Percentiles rank a stretch among this genome's conserved stretches.
These are phyloP conservation scores for Lineus longissimus DNA, from an alignment of 1,140 invertebrate species.

Conservation along the genomic window DNA sequence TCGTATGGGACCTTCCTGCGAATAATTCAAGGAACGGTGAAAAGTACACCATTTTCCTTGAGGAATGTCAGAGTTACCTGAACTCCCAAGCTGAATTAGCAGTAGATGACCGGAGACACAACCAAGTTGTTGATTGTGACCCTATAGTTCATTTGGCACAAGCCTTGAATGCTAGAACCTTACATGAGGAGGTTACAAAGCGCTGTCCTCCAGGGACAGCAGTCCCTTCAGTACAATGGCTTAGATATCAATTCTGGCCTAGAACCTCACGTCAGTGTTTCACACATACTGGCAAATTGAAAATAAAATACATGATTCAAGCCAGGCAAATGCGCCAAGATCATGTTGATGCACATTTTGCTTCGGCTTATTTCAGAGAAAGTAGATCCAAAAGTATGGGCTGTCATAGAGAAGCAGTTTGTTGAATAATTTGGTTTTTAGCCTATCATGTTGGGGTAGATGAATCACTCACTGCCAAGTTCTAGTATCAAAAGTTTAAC, in stretches of 20 bases:
- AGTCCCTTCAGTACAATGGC: slow-evolving; percentile 6
- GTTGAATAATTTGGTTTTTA: no score
- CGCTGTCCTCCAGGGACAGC: slow-evolving; percentile 11
- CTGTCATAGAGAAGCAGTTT: no score
- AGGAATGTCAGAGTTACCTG: background rate
- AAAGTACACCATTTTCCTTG: background rate
- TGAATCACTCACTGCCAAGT: no score
- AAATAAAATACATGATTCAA: slow-evolving; percentile 25
- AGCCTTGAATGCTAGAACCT: slow-evolving; percentile 13
- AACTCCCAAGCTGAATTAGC: slow-evolving; percentile 12
- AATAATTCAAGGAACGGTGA: background rate
- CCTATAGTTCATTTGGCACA: slow-evolving; percentile 11
- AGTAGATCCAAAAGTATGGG: slow-evolving; percentile 19
- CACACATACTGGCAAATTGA: slow-evolving; percentile 19
- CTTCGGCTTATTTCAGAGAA: slow-evolving; percentile 19
- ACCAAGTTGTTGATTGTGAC: background rate
- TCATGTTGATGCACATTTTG: slow-evolving; percentile 26
- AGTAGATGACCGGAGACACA: slow-evolving; percentile 21
- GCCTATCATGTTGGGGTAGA: no score
- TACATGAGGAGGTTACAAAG: slow-evolving; percentile 9
- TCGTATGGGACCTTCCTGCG: slow-evolving; percentile 12
- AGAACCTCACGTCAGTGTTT: slow-evolving; percentile 1
- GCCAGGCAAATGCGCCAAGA: slow-evolving; percentile 16
- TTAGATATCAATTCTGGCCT: slow-evolving; percentile 19
- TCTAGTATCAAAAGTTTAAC: no score